Conservation (phyloP, 2,888 invertebrate species). For the Synanthedon tipuliformis region DNA sequence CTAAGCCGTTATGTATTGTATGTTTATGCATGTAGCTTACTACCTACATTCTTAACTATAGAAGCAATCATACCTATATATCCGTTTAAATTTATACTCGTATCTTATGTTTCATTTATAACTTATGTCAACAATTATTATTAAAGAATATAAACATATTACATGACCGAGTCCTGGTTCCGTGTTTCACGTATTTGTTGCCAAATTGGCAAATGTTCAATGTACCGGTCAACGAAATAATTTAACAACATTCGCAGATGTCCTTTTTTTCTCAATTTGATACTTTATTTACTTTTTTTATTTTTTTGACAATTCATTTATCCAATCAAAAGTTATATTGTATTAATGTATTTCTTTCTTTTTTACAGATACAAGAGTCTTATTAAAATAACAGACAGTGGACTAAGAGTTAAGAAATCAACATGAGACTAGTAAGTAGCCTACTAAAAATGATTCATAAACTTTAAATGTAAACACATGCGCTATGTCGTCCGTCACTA, state of each 20-base stretch:
- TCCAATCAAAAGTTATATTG: neutral
- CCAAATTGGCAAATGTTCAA: constrained; percentile 56
- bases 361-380: constrained; percentile 44
- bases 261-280: neutral
- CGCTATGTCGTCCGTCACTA: too few relatives aligned
- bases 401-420: constrained; percentile 24
- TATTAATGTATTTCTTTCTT: constrained; percentile 2
- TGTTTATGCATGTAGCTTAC: too few relatives aligned
- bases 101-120: too few relatives aligned
- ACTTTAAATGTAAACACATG: too few relatives aligned
- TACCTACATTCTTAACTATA: too few relatives aligned
- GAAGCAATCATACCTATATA: too few relatives aligned
- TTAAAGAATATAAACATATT: constrained; percentile 2
- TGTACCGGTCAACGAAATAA: constrained; percentile 10
- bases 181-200: constrained; percentile 29
- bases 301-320: neutral
- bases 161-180: constrained; percentile 24
- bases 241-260: too few relatives aligned
- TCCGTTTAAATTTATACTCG: too few relatives aligned
- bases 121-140: neutral
- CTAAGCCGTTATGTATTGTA: too few relatives aligned
- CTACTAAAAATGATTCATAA: neutral
- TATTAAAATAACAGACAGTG: constrained; percentile 18
- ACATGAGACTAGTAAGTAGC: constrained; percentile 64
- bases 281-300: neutral